Base-by-base conservation (phyloP, 92 coral and sea anemone species). In the Nematostella vectensis region DNA sequence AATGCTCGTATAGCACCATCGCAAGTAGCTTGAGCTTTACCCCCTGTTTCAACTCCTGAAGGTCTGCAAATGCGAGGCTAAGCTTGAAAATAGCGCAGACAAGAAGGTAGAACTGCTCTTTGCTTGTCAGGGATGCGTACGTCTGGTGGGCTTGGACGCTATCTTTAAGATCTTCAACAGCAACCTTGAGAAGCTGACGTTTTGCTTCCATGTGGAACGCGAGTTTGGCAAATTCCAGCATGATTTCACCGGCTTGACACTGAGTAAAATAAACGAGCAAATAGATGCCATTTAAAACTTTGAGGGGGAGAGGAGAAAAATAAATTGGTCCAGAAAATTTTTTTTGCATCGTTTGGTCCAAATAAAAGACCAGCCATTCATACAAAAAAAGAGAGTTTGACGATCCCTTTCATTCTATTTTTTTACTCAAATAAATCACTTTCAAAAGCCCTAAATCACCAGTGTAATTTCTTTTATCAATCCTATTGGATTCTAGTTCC, bases 121-220 rank as follows among this genome's bases (percentile, higher is more conserved):
- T 77, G 70, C 97, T 89, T 22, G 79, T 77, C 25, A 89, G 71
- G 12, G 97, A 85, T 47, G 80, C 71, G 15, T 72, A 28, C 25
- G 74, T 62, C 4, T 62, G 74, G 57, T 89, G 97, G 21, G 97
- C 85, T 19, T 78, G 83, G 64, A 89, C 78, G 64, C 97, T 89
- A 45, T 80, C 88, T 61, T 77, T 81, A 11, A 89, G 79, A 44
- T 81, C 97, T 50, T 70, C 75, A 43, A 75, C 54, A 43, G 84
- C 79, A 12, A 62, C 64, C 23, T 56, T 48, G 28, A 89, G 72
- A 29, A 70, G 67, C 25, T 44, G 55, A 16, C 71, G 68, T 23
- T 72, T 67, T 57, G 65, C 59, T 25, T n/a, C 47, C n/a, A 43
- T 66, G 47, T 53, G 61, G 1, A 66, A 50, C 49, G 72, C 18